These are phyloP conservation scores for Sinhomidia bicolor DNA, from an alignment of 2,888 invertebrate species.

Conservation along the genomic window DNA sequence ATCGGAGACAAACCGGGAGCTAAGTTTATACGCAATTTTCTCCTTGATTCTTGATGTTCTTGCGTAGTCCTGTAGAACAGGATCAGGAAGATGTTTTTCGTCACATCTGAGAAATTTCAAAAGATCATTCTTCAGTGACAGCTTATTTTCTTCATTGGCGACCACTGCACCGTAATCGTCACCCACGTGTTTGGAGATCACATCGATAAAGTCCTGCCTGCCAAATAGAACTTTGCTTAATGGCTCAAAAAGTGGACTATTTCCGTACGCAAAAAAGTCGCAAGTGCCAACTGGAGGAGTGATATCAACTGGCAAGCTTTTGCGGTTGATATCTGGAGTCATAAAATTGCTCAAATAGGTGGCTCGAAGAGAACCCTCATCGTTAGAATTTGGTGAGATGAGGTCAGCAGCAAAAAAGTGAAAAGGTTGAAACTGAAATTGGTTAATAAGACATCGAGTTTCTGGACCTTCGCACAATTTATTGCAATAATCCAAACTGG, in stretches of 20 bases:
- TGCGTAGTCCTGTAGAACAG: conserved; percentile 39
- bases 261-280: conserved; percentile 48
- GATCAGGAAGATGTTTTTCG: conserved; percentile 49
- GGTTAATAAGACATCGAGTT: not conserved
- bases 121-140: conserved; percentile 29
- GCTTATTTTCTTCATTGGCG: conserved; percentile 34
- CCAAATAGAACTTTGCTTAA: conserved; percentile 43
- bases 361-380: not conserved
- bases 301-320: not conserved
- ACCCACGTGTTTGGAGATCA: conserved; percentile 4
- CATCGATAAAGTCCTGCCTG: conserved; percentile 37
- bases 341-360: conserved; percentile 46
- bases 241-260: conserved; percentile 50
- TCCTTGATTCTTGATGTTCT: conserved; percentile 39
- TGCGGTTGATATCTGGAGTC: conserved; percentile 27
- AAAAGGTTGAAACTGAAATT: conserved; percentile 46
- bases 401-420: conserved; percentile 42
- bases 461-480: conserved; percentile 28
- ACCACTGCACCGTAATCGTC: conserved; percentile 12
- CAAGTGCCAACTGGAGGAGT: conserved; percentile 34
- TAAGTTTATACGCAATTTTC: conserved; percentile 24
- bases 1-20: conserved; percentile 56
- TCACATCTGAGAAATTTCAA: conserved; percentile 41
- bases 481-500: conserved; percentile 11
- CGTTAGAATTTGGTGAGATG: not conserved